Evolutionary conservation across 2,797 vertebrate species (phyloP).

Genomic region (Chrysocyon brachyurus): DNA sequence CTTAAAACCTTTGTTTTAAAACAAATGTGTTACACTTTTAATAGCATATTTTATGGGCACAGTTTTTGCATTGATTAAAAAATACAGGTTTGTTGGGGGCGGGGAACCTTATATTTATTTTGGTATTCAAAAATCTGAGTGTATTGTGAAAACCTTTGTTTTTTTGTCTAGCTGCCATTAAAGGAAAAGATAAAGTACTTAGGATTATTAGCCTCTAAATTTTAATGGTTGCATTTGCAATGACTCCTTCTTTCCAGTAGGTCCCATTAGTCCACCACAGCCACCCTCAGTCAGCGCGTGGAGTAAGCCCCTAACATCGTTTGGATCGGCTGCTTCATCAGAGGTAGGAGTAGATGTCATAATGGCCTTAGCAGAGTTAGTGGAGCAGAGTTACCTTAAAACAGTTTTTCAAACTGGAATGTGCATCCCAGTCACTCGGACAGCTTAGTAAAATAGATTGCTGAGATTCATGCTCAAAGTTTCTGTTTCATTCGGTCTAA

Average conservation of each 20-base stretch:
- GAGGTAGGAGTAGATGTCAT: conserved; percentile 91
- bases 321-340: conserved; percentile 92
- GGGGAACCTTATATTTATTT: neutral
- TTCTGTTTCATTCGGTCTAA: neutral
- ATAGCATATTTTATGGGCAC: neutral
- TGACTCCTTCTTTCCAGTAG: conserved; percentile 90
- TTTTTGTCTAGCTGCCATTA: neutral
- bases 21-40: neutral
- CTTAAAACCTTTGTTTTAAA: conserved; percentile 46
- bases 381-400: neutral
- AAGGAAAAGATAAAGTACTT: neutral
- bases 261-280: conserved; percentile 97
- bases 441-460: neutral
- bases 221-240: neutral
- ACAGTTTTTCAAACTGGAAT: neutral
- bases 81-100: neutral
- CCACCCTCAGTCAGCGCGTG: conserved; percentile 98
- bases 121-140: neutral
- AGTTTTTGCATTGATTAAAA: neutral
- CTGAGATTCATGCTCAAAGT: neutral
- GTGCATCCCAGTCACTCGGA: neutral
- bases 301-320: conserved; percentile 99
- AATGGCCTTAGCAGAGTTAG: neutral
- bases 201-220: neutral
- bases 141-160: neutral